Conservation (phyloP, 2,113 vertebrate species). For the Centropus unirufus region DNA sequence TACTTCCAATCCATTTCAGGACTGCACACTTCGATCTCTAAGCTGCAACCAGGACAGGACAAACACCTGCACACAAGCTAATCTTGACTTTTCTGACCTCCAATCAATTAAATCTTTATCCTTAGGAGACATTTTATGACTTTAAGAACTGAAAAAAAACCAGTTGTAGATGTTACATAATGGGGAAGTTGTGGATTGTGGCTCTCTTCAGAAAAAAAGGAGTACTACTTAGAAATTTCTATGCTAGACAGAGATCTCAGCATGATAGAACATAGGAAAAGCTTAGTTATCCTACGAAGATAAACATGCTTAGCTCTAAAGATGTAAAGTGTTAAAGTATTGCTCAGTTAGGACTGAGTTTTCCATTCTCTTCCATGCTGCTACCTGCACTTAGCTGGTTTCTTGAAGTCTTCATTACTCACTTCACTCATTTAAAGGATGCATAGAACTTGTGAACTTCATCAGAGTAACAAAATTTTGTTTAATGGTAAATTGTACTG, state of each 20-base stretch:
- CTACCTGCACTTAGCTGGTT: neutral
- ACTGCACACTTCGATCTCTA: neutral
- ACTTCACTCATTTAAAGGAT: neutral
- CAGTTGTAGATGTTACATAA: rapidly evolving
- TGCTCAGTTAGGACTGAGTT: neutral
- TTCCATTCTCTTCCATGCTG: neutral
- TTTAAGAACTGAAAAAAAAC: neutral
- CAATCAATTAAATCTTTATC: neutral
- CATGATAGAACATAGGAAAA: neutral
- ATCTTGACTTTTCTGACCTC: neutral
- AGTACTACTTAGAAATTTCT: neutral
- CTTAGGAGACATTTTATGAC: neutral
- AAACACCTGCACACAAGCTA: neutral
- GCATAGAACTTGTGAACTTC: neutral
- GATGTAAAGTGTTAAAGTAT: neutral
- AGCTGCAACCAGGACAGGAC: neutral
- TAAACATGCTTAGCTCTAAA: neutral
- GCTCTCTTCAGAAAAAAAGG: neutral
- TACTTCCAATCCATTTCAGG: neutral
- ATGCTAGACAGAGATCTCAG: neutral
- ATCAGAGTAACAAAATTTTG: neutral
- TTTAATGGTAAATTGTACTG: neutral
- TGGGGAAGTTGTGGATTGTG: neutral
- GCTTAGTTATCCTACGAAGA: neutral
- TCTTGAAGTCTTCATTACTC: neutral